Percentiles rank a stretch among this genome's conserved stretches.
Conservation (phyloP, 2,888 invertebrate genomes). For the Perizoma affinitatum region DNA sequence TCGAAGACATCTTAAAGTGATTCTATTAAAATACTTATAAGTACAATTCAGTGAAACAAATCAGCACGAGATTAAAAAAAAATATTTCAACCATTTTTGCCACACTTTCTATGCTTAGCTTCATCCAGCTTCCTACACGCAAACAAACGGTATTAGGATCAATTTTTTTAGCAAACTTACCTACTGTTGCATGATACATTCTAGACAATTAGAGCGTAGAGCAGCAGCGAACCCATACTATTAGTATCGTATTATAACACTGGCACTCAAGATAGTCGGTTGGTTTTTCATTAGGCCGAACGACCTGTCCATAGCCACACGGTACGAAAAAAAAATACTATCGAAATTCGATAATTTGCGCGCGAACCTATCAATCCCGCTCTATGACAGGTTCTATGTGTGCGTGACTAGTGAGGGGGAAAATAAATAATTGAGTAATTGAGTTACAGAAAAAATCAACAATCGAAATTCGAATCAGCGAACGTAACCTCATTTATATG, state of each 20-base stretch:
- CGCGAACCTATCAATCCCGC: slow-evolving; percentile 19
- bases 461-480: slow-evolving; percentile 17
- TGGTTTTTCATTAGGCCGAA: slow-evolving; percentile 54
- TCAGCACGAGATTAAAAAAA: slow-evolving; percentile 11
- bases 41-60: not conserved
- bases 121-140: slow-evolving; percentile 22
- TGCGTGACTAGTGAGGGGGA: slow-evolving; percentile 20
- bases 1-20: no score
- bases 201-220: slow-evolving; percentile 78
- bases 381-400: slow-evolving; percentile 7
- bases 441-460: slow-evolving; percentile 19
- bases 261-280: slow-evolving; percentile 69
- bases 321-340: slow-evolving; percentile 30
- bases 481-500: slow-evolving; percentile 29
- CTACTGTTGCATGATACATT: slow-evolving; percentile 73
- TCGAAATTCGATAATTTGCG: slow-evolving; percentile 22
- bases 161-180: slow-evolving; percentile 47
- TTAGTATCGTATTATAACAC: slow-evolving; percentile 56
- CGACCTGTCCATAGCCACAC: slow-evolving; percentile 32
- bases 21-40: no score
- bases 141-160: slow-evolving; percentile 22
- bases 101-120: slow-evolving; percentile 13
- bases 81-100: slow-evolving; percentile 8
- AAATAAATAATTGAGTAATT: slow-evolving; percentile 10
- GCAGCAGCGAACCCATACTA: slow-evolving; percentile 58